Percentiles rank a stretch among this genome's conserved stretches.
phyloP scores from a whole-genome alignment of 1,140 invertebrate genomes.

The Diorhabda carinulata region DNA sequence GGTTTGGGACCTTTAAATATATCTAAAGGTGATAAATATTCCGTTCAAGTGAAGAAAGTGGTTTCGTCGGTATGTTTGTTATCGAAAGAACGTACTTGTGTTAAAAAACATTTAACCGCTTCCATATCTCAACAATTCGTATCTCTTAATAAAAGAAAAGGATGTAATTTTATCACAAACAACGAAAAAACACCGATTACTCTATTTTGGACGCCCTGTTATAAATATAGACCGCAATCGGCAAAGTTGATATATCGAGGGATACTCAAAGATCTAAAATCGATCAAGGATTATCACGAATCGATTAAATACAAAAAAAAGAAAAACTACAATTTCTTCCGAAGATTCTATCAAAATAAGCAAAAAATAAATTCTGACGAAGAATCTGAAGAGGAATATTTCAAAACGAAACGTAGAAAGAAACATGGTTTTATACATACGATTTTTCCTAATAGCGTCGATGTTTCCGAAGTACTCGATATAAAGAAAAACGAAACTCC shows the following conservation, averaged over 20 bases:
- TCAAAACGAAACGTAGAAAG: conserved; percentile 16
- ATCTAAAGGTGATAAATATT: conserved; percentile 47
- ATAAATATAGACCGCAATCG: conserved; percentile 53
- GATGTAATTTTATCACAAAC: conserved; percentile 21
- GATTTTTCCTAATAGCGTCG: conserved; percentile 16
- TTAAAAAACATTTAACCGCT: conserved; percentile 47
- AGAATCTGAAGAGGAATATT: conserved; percentile 15
- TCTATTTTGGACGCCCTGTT: conserved; percentile 57
- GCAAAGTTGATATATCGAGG: conserved; percentile 49
- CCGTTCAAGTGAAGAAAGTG: conserved; percentile 48
- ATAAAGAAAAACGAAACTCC: conserved; percentile 31
- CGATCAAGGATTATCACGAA: conserved; percentile 31
- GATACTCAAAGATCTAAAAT: conserved; percentile 46
- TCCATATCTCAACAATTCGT: conserved; percentile 45
- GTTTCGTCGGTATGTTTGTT: conserved; percentile 47
- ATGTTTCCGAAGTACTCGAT: neutral
- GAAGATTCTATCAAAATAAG: conserved; percentile 16
- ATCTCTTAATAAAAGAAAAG: conserved; percentile 6
- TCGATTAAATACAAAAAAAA: conserved; percentile 20
- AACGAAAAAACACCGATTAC: conserved; percentile 40
- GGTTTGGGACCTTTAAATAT: conserved; percentile 53
- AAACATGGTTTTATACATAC: conserved; percentile 25
- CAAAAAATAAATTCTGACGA: conserved; percentile 22
- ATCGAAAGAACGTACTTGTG: conserved; percentile 44
- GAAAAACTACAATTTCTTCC: conserved; percentile 20